These are phyloP conservation scores for Myrmecophaga tridactyla DNA, from an alignment of 2,113 vertebrate species.

Conservation along the genomic window DNA sequence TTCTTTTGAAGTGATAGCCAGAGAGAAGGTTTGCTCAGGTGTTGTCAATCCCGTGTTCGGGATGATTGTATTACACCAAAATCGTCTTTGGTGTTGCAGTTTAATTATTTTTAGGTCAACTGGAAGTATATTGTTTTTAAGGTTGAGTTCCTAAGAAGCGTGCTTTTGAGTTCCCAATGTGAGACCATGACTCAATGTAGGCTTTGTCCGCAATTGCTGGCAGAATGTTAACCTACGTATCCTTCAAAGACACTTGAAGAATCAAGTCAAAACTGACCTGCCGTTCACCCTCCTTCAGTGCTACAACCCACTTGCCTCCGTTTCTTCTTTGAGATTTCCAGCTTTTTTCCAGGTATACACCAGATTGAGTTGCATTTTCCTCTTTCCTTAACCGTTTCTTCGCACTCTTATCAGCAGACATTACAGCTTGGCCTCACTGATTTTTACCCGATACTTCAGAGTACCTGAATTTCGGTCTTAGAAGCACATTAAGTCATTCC, in stretches of 20 bases:
- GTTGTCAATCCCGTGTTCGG: not conserved
- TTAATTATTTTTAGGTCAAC: not conserved
- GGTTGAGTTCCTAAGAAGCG: not conserved
- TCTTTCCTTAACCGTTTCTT: not conserved
- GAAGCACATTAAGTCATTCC: not conserved
- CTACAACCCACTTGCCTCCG: not conserved
- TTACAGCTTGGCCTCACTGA: too few relatives aligned
- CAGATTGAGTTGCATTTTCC: not conserved
- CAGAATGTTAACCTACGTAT: not conserved
- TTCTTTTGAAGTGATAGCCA: slow-evolving; percentile 54
- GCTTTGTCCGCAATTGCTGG: not conserved
- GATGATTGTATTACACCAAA: slow-evolving; percentile 51
- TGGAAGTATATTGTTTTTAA: not conserved
- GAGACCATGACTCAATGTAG: not conserved
- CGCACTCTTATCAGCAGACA: not conserved
- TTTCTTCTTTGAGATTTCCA: not conserved
- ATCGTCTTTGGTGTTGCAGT: not conserved
- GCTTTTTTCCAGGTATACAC: not conserved
- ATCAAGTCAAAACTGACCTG: not conserved
- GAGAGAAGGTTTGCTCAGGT: slow-evolving; percentile 71
- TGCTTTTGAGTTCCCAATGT: not conserved
- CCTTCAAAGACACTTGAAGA: not conserved
- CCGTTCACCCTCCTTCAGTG: not conserved
- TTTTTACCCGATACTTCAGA: not conserved
- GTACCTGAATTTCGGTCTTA: not conserved